Conservation (phyloP, 2,113 vertebrate genomes). For the Chloropsis cyanopogon region DNA sequence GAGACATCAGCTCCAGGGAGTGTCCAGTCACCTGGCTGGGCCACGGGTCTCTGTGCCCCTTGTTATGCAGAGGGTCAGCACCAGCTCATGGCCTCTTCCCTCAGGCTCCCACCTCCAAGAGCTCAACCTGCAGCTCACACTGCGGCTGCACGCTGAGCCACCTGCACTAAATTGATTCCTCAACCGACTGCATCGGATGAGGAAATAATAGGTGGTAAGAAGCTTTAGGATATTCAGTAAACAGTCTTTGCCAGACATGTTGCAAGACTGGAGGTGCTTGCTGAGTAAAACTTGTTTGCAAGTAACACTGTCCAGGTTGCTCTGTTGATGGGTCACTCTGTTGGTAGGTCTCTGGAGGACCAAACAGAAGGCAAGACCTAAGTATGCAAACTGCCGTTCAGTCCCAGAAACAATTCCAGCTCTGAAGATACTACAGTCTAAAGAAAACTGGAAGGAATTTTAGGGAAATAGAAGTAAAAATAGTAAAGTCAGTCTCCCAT, state of each 20-base stretch:
- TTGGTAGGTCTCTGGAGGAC: neutral
- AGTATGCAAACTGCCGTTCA: neutral
- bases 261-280: neutral
- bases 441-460: neutral
- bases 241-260: neutral
- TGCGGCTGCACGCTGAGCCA: neutral
- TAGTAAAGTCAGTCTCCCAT: neutral
- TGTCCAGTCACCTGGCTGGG: rapidly evolving
- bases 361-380: neutral
- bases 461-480: neutral
- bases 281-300: neutral
- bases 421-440: neutral
- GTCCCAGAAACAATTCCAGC: neutral
- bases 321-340: neutral
- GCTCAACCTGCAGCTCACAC: neutral
- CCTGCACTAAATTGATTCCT: neutral
- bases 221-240: neutral
- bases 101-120: neutral
- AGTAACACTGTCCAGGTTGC: neutral
- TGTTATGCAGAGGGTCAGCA: neutral
- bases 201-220: neutral
- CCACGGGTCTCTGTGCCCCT: rapidly evolving
- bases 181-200: neutral
- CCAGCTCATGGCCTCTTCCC: neutral
- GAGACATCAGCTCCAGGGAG: neutral